Conservation (phyloP, 2,113 vertebrate species). For the Stegostoma tigrinum region DNA sequence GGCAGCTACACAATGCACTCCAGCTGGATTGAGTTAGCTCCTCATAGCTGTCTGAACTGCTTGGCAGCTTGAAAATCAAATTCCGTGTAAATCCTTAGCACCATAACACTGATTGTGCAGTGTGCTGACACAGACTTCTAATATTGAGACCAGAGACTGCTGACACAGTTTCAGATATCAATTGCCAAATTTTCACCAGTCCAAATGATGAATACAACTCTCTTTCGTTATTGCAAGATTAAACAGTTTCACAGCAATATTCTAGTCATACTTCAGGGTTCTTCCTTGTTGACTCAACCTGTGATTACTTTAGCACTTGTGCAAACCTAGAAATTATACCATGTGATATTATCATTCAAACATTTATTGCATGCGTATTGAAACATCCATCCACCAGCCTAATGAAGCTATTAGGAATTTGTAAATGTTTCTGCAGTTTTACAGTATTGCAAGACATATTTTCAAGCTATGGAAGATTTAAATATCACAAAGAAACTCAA, state of each 20-base stretch:
- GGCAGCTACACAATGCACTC: constrained; percentile 54
- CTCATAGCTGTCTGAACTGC: constrained; percentile 46
- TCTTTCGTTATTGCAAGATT: not conserved
- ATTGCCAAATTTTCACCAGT: constrained; percentile 30
- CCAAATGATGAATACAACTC: constrained; percentile 14
- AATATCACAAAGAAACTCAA: not conserved
- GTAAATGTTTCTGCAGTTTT: not conserved
- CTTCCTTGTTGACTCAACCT: not conserved
- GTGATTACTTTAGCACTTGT: not conserved
- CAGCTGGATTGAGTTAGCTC: constrained; percentile 64
- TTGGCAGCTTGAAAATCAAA: constrained; percentile 50
- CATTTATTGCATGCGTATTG: not conserved
- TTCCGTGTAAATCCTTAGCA: constrained; percentile 53
- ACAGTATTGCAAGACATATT: not conserved
- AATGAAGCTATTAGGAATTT: not conserved
- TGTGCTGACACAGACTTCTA: constrained; percentile 38
- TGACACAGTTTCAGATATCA: constrained; percentile 35
- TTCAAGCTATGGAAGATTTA: not conserved
- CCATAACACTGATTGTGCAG: constrained; percentile 38
- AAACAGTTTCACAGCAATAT: not conserved
- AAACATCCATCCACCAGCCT: not conserved
- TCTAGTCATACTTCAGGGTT: not conserved
- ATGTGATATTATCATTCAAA: not conserved
- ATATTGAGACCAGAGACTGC: constrained; percentile 12
- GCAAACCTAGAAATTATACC: not conserved